A percentile compares a stretch with the other conserved stretches of the same genome.
Evolutionary conservation across 2,888 invertebrate species (phyloP).

Genomic region (Trichogramma evanescens): DNA sequence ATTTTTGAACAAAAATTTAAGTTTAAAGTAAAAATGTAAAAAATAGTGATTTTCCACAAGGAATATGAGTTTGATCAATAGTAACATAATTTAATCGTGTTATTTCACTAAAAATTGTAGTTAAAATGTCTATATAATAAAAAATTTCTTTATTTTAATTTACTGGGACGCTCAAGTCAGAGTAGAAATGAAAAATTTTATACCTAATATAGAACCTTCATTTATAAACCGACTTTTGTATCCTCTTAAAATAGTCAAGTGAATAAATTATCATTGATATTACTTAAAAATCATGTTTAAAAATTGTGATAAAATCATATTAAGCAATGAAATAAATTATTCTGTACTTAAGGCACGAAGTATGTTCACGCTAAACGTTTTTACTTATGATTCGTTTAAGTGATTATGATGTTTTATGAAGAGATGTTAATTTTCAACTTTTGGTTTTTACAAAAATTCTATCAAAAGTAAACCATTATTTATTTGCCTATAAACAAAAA

Average conservation of each 20-base stretch:
- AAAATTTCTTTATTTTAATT: background rate
- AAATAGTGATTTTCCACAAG: no score
- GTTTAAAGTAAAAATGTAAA: no score
- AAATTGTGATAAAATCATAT: background rate
- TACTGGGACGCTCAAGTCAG: conserved; percentile 6
- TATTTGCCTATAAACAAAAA: conserved; percentile 6
- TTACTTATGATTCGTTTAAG: no score
- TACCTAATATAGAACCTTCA: background rate
- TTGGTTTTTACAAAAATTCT: no score
- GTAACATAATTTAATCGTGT: no score
- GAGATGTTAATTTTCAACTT: no score
- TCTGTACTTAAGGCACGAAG: conserved; percentile 18
- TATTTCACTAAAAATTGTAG: background rate
- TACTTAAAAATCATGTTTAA: background rate
- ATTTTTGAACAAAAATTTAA: no score
- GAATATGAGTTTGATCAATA: no score
- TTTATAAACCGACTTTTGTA: background rate
- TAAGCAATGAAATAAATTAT: no score
- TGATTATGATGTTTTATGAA: no score
- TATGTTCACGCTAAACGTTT: conserved; percentile 15
- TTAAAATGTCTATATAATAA: background rate
- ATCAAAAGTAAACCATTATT: no score
- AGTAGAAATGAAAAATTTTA: background rate
- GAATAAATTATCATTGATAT: background rate
- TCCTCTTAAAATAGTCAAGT: background rate